Evolutionary conservation across 1,140 invertebrate genomes (phyloP), one percentile per base, ranked within the genome.

Genomic region (Halictus rubicundus): DNA sequence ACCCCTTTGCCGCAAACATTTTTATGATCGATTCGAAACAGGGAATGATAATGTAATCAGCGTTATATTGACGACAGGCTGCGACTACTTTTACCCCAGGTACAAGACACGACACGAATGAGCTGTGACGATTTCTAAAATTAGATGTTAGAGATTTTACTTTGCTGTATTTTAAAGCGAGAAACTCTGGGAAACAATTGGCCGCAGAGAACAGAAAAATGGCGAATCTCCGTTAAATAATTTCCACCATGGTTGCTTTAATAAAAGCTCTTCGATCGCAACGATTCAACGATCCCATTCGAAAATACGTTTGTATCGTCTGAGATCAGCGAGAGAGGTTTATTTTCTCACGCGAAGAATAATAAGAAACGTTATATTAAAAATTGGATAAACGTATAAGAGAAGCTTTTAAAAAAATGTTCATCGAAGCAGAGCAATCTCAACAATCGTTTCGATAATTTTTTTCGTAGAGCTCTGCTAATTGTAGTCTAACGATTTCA

Each of bases 51-150:
- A 27, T 64, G 10, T 57, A 64, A 81, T 72, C 73, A 69, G 70
- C 12, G 37, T 54, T 59, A 78, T 52, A 78, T 81, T 10, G 23
- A 25, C 52, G 23, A 10, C 27, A 46, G 60, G 49, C 49, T 9
- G 42, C 42, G 42, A 46, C 42, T 19, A 72, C 23, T 32, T 74
- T 70, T 57, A 37, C 68, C 61, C 21, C 12, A 42, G 65, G 61
- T 68, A 27, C 76, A 54, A 75, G 63, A 73, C 49, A 57, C 66
- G 68, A 80, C 42, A 74, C 78, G 64, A 63, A 61, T 76, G 72
- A 68, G 59, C 65, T 78, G 65, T 65, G 73, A 78, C 52, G 59
- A 68, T 81, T 73, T 84, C 83, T 85, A 85, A 85, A 85, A 85
- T 85, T 85, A 85, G 80, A 78, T 68, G 21, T 69, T 49, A 27